Evolutionary conservation across 2,888 invertebrate genomes (phyloP).

Genomic region (Hirtodrosophila histrioides): DNA sequence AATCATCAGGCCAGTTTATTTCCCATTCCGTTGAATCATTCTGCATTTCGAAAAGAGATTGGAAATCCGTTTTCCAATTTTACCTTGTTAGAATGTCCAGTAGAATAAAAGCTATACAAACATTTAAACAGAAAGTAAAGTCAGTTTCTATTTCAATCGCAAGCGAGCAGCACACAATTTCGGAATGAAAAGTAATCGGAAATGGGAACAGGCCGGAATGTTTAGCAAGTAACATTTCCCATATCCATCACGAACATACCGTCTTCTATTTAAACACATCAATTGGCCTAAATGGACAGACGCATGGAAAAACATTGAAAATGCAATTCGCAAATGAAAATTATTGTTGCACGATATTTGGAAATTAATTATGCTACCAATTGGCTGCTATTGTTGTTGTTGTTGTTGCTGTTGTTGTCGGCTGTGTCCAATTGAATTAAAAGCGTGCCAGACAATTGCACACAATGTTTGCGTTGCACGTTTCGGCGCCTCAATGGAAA

Average conservation of each 20-base stretch:
- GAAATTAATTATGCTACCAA: slow-evolving; percentile 54
- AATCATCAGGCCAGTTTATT: no score
- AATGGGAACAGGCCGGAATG: no score
- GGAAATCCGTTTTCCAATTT: no score
- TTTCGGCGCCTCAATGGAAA: slow-evolving; percentile 75
- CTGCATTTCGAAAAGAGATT: no score
- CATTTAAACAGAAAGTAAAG: no score
- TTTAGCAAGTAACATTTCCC: no score
- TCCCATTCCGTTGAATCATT: no score
- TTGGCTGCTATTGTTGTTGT: slow-evolving; percentile 9
- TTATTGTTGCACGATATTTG: slow-evolving; percentile 52
- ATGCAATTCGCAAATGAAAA: slow-evolving; percentile 36
- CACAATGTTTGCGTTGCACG: slow-evolving; percentile 44
- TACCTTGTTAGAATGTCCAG: no score
- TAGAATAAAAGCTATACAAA: no score
- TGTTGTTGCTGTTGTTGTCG: slow-evolving; percentile 21
- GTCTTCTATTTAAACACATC: slow-evolving; percentile 9
- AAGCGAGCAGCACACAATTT: no score
- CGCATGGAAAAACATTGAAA: slow-evolving; percentile 19
- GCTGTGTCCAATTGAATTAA: slow-evolving; percentile 71
- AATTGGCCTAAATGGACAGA: slow-evolving; percentile 15
- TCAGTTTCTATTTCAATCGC: no score
- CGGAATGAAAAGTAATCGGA: no score
- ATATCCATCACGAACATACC: background rate
- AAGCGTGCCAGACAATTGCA: slow-evolving; percentile 62